Conservation (phyloP, 2,888 invertebrate genomes). For the Xiphydria camelus region DNA sequence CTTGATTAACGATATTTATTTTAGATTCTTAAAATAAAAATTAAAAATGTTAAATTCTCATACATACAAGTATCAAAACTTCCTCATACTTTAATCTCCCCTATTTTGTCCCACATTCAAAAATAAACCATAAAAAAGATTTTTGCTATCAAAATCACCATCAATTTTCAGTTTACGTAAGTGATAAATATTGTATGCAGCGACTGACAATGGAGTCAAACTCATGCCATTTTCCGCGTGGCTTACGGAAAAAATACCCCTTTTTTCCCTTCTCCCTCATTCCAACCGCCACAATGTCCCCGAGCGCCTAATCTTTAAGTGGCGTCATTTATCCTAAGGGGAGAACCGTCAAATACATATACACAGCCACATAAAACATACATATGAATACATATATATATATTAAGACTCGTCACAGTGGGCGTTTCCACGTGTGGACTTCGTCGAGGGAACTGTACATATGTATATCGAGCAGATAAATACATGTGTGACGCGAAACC, state of each 20-base stretch:
- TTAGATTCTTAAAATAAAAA: too few relatives aligned
- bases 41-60: too few relatives aligned
- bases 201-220: not conserved
- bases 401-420: too few relatives aligned
- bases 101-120: too few relatives aligned
- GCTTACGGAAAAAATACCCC: slow-evolving; percentile 32
- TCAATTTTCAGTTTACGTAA: too few relatives aligned
- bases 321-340: slow-evolving; percentile 42
- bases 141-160: too few relatives aligned
- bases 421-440: too few relatives aligned
- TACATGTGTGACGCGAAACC: not conserved
- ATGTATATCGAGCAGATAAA: slow-evolving; percentile 4
- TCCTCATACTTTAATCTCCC: too few relatives aligned
- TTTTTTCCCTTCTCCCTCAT: slow-evolving; percentile 27
- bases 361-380: not conserved
- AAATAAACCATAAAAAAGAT: too few relatives aligned
- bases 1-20: too few relatives aligned
- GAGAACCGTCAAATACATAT: slow-evolving; percentile 29
- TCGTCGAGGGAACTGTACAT: not conserved
- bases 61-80: too few relatives aligned
- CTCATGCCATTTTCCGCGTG: slow-evolving; percentile 29
- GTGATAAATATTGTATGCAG: not conserved
- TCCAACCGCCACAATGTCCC: too few relatives aligned
- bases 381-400: slow-evolving; percentile 6
- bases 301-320: slow-evolving; percentile 46